These are phyloP conservation scores for Periophthalmus modestus DNA, from an alignment of 2,113 vertebrate species.

Conservation along the genomic window DNA sequence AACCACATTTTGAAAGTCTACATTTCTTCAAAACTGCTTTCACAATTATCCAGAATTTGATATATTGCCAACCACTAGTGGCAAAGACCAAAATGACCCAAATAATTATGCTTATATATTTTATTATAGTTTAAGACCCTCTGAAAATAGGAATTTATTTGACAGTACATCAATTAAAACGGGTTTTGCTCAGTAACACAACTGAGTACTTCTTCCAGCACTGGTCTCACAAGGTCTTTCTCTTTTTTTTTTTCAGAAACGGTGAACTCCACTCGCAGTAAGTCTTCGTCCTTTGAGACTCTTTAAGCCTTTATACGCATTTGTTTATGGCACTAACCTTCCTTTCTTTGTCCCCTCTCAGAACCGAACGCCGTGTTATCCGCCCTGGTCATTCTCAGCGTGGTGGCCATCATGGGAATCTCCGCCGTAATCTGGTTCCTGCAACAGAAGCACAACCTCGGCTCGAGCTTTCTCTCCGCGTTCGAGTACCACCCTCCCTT, in stretches of 20 bases:
- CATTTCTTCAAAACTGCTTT: no score
- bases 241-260: constrained; percentile 31
- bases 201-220: no score
- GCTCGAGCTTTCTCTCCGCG: constrained; percentile 64
- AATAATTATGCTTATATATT: no score
- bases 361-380: constrained; percentile 71
- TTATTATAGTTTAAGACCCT: no score
- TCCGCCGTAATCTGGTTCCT: constrained; percentile 81
- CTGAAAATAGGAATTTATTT: no score
- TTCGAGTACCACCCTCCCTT: constrained; percentile 79
- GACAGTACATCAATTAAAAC: no score
- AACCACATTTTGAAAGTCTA: no score
- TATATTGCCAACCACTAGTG: no score
- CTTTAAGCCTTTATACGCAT: constrained; percentile 17
- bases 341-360: constrained; percentile 50
- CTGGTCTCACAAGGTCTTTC: constrained; percentile 17
- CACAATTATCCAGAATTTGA: no score
- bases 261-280: constrained; percentile 55
- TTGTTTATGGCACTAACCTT: constrained; percentile 22
- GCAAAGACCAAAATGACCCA: no score
- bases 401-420: constrained; percentile 75
- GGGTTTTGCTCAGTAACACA: no score
- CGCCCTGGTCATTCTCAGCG: constrained; percentile 79
- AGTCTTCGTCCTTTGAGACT: constrained; percentile 39
- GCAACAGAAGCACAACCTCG: constrained; percentile 74